phyloP scores from a whole-genome alignment of 2,113 vertebrate genomes.

The Maccullochella peelii region DNA sequence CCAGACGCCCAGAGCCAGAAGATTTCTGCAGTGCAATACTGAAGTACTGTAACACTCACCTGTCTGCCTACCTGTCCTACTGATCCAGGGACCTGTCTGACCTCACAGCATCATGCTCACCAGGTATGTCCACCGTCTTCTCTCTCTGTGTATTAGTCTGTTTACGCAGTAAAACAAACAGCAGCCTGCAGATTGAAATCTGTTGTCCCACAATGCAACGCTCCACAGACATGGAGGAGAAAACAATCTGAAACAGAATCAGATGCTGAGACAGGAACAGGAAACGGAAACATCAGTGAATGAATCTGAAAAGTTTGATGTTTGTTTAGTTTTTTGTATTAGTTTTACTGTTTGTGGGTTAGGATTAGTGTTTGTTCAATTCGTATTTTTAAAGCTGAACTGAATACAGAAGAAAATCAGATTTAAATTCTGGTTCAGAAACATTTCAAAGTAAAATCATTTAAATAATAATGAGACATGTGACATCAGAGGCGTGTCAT shows the following conservation, averaged over 20 bases:
- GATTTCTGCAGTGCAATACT: slow-evolving; percentile 36
- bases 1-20: slow-evolving; percentile 32
- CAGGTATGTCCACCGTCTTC: slow-evolving; percentile 71
- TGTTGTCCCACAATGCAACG: neutral
- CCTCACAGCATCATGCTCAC: slow-evolving; percentile 77
- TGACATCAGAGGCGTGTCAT: neutral
- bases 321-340: neutral
- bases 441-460: neutral
- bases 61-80: slow-evolving; percentile 43
- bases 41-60: slow-evolving; percentile 39
- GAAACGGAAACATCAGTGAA: neutral
- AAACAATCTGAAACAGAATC: neutral
- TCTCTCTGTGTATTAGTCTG: neutral
- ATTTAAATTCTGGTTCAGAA: neutral
- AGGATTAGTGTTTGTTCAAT: no score
- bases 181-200: no score
- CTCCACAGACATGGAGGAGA: neutral
- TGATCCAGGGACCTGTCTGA: slow-evolving; percentile 60
- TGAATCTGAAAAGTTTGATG: neutral
- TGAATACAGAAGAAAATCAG: neutral
- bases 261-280: neutral
- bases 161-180: neutral
- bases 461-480: neutral
- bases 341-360: neutral
- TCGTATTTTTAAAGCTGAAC: neutral